Conservation (phyloP, 2,888 invertebrate genomes). For the Phorcus lineatus region DNA sequence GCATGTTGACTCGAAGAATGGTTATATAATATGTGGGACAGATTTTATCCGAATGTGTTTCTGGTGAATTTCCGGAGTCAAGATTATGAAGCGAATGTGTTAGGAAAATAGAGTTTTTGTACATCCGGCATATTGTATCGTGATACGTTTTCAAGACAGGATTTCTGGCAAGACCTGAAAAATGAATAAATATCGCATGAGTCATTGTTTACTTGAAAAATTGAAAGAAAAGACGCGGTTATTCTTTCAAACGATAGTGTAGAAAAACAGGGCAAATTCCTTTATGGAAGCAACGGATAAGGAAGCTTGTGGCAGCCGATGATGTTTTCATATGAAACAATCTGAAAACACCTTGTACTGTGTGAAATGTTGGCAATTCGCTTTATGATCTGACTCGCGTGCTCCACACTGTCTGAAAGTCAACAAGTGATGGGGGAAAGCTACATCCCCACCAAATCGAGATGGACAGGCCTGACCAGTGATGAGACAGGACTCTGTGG, state of each 20-base stretch:
- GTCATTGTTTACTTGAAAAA: not conserved
- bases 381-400: conserved; percentile 18
- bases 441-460: not conserved
- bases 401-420: not conserved
- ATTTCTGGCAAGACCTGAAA: not conserved
- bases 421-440: not conserved
- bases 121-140: too few relatives aligned
- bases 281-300: too few relatives aligned
- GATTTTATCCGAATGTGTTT: too few relatives aligned
- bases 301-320: not conserved
- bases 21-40: too few relatives aligned
- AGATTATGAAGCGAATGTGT: too few relatives aligned
- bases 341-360: conserved; percentile 9
- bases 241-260: too few relatives aligned
- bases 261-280: too few relatives aligned
- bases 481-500: not conserved
- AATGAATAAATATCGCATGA: not conserved
- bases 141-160: too few relatives aligned
- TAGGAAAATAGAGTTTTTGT: too few relatives aligned
- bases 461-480: not conserved
- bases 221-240: too few relatives aligned
- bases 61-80: too few relatives aligned
- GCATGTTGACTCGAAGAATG: too few relatives aligned
- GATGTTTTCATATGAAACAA: conserved; percentile 7
- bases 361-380: conserved; percentile 9